Evolutionary conservation across 2,113 vertebrate species (phyloP).

Genomic region (Stigmatopora argus): DNA sequence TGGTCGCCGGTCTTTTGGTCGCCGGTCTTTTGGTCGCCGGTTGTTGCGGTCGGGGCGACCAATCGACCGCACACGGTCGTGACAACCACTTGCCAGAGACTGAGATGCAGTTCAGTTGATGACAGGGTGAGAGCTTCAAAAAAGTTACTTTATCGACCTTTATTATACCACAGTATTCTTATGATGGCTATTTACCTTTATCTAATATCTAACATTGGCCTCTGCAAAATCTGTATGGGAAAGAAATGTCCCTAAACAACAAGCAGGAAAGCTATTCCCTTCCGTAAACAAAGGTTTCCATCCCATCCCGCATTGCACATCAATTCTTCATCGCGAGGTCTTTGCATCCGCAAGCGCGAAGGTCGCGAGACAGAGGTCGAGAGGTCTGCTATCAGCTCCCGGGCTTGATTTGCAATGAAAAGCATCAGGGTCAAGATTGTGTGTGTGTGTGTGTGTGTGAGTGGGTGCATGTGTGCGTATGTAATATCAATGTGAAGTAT

Average conservation of each 20-base stretch:
- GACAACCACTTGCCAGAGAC: too few species aligned
- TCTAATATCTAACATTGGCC: not conserved
- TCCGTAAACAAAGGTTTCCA: conserved; percentile 3
- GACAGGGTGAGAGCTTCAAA: too few species aligned
- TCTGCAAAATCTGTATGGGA: not conserved
- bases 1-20: too few species aligned
- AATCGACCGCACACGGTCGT: too few species aligned
- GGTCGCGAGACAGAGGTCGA: not conserved
- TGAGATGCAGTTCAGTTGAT: too few species aligned
- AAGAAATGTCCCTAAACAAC: not conserved
- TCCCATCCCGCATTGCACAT: not conserved
- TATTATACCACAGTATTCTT: too few species aligned
- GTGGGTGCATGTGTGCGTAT: not conserved
- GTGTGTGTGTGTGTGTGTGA: not conserved
- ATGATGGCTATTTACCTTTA: not conserved
- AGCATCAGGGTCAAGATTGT: not conserved
- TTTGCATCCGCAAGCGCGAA: not conserved
- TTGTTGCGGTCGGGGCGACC: too few species aligned
- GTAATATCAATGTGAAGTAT: not conserved
- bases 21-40: too few species aligned
- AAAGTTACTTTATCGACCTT: too few species aligned
- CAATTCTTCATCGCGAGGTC: not conserved
- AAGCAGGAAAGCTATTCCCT: not conserved
- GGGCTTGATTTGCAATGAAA: not conserved
- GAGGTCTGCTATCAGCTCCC: not conserved